phyloP scores from a whole-genome alignment of 1,140 invertebrate species.

The Oedothorax gibbosus region DNA sequence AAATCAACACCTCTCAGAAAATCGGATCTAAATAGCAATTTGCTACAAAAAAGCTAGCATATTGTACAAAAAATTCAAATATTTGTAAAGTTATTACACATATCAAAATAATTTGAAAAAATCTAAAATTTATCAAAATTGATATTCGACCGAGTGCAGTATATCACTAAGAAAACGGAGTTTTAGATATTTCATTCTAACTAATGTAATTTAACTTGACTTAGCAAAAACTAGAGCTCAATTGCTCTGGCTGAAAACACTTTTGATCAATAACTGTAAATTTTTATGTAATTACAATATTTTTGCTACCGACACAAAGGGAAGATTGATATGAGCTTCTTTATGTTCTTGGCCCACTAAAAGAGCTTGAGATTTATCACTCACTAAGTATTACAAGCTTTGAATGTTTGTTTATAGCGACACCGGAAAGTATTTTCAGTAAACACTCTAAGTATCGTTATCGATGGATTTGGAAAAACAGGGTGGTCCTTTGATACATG shows the following conservation, averaged over 20 bases:
- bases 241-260: slow-evolving; percentile 50
- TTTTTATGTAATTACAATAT: slow-evolving; percentile 60
- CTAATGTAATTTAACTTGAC: slow-evolving; percentile 36
- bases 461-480: too few relatives aligned
- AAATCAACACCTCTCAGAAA: too few relatives aligned
- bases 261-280: slow-evolving; percentile 58
- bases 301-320: slow-evolving; percentile 55
- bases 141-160: not conserved
- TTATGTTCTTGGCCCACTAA: slow-evolving; percentile 57
- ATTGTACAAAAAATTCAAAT: too few relatives aligned
- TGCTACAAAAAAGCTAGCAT: too few relatives aligned
- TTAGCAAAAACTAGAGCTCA: slow-evolving; percentile 52
- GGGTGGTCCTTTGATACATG: too few relatives aligned
- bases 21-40: too few relatives aligned
- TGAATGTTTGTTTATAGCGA: slow-evolving; percentile 50
- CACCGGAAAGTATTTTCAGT: slow-evolving; percentile 51
- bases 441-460: too few relatives aligned
- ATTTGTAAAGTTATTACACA: not conserved
- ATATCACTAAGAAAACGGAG: not conserved
- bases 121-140: slow-evolving; percentile 7
- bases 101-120: slow-evolving; percentile 36
- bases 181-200: slow-evolving; percentile 27
- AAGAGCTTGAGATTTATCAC: slow-evolving; percentile 59
- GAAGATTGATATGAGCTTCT: slow-evolving; percentile 54
- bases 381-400: slow-evolving; percentile 53